These are phyloP conservation scores for Epinotia demarniana DNA, from an alignment of 2,888 invertebrate species.

Conservation along the genomic window DNA sequence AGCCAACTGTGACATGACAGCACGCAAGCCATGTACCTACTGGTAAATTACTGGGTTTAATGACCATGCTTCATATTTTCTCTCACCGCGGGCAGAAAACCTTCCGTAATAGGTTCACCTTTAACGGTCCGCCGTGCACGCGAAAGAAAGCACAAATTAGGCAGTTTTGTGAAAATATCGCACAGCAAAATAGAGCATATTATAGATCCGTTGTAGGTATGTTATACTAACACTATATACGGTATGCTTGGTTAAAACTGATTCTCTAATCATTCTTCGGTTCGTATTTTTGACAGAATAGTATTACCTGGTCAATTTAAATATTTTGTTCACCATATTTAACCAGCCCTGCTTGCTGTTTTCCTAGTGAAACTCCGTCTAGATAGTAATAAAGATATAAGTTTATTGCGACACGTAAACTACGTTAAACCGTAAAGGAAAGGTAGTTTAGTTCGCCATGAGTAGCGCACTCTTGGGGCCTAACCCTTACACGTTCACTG, in stretches of 20 bases:
- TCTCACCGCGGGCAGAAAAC: slow-evolving; percentile 14
- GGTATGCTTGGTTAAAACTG: too few relatives aligned
- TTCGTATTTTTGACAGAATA: too few relatives aligned
- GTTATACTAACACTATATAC: too few relatives aligned
- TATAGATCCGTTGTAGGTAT: too few relatives aligned
- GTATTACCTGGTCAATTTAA: neutral
- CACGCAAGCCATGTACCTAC: slow-evolving; percentile 4
- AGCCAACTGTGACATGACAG: slow-evolving; percentile 1
- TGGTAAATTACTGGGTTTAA: slow-evolving; percentile 19
- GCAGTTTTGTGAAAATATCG: slow-evolving; percentile 23
- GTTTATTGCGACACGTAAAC: slow-evolving; percentile 33
- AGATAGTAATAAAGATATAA: slow-evolving; percentile 44
- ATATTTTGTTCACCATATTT: neutral
- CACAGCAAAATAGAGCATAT: neutral
- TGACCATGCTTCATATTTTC: slow-evolving; percentile 26
- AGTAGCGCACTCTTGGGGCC: slow-evolving; percentile 12
- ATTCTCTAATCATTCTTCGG: too few relatives aligned
- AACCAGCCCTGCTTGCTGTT: neutral
- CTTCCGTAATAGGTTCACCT: slow-evolving; percentile 21
- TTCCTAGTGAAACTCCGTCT: slow-evolving; percentile 24
- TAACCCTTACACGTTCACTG: slow-evolving; percentile 13
- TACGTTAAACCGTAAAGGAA: slow-evolving; percentile 31
- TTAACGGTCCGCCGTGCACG: slow-evolving; percentile 31
- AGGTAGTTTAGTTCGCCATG: slow-evolving; percentile 14
- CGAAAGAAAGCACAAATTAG: slow-evolving; percentile 39